Evolutionary conservation across 2,113 vertebrate species (phyloP).

Genomic region (Xenopus laevis): DNA sequence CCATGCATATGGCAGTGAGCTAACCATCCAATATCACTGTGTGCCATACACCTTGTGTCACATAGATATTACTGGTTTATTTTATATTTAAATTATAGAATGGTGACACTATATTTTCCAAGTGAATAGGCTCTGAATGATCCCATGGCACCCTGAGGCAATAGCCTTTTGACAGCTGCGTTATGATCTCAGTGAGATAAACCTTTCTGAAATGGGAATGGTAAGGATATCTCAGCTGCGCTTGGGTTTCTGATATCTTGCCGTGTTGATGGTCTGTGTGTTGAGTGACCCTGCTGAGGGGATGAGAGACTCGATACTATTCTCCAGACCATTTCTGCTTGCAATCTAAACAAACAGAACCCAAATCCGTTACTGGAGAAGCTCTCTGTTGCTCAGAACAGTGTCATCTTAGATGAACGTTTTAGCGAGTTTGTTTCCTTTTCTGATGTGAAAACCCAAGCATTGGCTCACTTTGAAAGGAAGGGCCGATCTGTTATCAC

Average conservation of each 20-base stretch:
- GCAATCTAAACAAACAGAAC: conserved; percentile 1
- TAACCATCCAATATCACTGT: no score
- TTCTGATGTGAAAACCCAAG: conserved; percentile 28
- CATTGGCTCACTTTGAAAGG: conserved; percentile 38
- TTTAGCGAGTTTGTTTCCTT: conserved; percentile 32
- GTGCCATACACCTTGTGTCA: no score
- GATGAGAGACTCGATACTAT: not conserved
- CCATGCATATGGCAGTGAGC: no score
- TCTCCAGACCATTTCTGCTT: not conserved
- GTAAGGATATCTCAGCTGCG: not conserved
- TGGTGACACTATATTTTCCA: no score
- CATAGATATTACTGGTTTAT: no score
- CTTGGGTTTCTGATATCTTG: not conserved
- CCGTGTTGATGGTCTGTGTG: not conserved
- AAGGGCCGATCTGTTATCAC: conserved; percentile 35
- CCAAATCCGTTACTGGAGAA: not conserved
- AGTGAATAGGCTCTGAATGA: no score
- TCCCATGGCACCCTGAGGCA: not conserved
- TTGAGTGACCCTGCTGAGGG: not conserved
- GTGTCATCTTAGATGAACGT: conserved; percentile 34
- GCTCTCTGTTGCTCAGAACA: not conserved
- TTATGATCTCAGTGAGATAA: not conserved
- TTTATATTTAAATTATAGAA: no score
- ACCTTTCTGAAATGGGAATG: not conserved
- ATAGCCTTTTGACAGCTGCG: not conserved